phyloP scores from a whole-genome alignment of 1,140 invertebrate species.

The Sarcophaga bullata region DNA sequence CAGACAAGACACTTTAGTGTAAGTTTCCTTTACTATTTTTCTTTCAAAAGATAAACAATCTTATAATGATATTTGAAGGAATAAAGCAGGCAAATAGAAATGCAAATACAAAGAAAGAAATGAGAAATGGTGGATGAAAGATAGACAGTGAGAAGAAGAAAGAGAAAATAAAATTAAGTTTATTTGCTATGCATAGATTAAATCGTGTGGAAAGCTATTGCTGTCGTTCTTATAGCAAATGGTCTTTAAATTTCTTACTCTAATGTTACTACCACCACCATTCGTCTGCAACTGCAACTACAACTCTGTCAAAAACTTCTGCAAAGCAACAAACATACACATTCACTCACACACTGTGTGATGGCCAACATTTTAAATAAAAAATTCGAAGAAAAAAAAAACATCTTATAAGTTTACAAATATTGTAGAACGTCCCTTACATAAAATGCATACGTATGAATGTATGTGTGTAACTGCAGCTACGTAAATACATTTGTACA shows the following conservation, averaged over 20 bases:
- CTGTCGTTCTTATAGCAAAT: constrained; percentile 23
- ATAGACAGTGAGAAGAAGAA: constrained; percentile 50
- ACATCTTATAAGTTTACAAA: background rate
- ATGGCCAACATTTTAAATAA: background rate
- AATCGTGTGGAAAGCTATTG: constrained; percentile 61
- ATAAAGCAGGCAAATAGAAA: too few species aligned
- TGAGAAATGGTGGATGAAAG: too few species aligned
- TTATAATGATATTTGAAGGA: too few species aligned
- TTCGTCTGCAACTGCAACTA: background rate
- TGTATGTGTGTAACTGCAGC: too few species aligned
- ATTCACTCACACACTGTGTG: background rate
- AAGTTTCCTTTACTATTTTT: too few species aligned
- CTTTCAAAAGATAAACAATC: too few species aligned
- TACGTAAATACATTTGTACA: too few species aligned
- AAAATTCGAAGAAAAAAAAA: background rate
- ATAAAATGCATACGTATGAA: too few species aligned
- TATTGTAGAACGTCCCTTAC: too few species aligned
- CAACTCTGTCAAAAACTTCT: background rate
- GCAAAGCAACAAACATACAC: background rate
- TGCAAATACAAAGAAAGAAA: background rate
- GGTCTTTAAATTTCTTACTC: constrained; percentile 23
- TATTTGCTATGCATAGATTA: constrained; percentile 64
- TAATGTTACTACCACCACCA: background rate
- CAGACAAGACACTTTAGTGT: too few species aligned
- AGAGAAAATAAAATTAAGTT: constrained; percentile 61